phyloP scores from a whole-genome alignment of 2,113 vertebrate species.

The Acanthochromis polyacanthus region DNA sequence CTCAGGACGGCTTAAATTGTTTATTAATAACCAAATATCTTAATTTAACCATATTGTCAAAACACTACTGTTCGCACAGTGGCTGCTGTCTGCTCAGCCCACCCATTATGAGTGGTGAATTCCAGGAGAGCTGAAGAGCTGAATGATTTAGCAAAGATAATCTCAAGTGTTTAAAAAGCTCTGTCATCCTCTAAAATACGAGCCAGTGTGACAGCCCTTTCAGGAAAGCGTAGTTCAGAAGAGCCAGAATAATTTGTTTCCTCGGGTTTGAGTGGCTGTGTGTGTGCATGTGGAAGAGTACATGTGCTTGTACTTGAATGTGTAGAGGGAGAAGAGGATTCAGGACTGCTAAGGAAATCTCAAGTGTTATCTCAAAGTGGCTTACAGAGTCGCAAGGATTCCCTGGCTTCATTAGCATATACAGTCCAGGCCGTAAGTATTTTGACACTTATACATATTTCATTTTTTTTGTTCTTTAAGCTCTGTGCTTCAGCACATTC shows the following conservation, averaged over 20 bases:
- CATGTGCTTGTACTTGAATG: background rate
- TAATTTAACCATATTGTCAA: slow-evolving; percentile 18
- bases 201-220: slow-evolving; percentile 43
- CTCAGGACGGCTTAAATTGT: background rate
- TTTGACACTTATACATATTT: background rate
- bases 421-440: background rate
- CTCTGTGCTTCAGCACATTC: background rate
- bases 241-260: slow-evolving; percentile 49
- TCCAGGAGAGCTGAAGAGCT: slow-evolving; percentile 52
- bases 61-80: background rate
- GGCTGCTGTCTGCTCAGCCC: slow-evolving; percentile 24
- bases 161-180: slow-evolving; percentile 66
- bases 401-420: slow-evolving; percentile 19
- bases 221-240: slow-evolving; percentile 41
- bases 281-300: slow-evolving; percentile 3
- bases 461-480: background rate
- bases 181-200: slow-evolving; percentile 53
- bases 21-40: slow-evolving; percentile 1
- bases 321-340: slow-evolving; percentile 25
- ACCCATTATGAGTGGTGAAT: slow-evolving; percentile 17
- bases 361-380: slow-evolving; percentile 48
- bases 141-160: slow-evolving; percentile 67
- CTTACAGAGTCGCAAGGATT: slow-evolving; percentile 16
- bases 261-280: slow-evolving; percentile 18
- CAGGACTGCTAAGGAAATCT: slow-evolving; percentile 24